Percentiles rank a stretch among this genome's conserved stretches.
Conservation (phyloP, 1,140 invertebrate genomes). For the Drosophila melanica region DNA sequence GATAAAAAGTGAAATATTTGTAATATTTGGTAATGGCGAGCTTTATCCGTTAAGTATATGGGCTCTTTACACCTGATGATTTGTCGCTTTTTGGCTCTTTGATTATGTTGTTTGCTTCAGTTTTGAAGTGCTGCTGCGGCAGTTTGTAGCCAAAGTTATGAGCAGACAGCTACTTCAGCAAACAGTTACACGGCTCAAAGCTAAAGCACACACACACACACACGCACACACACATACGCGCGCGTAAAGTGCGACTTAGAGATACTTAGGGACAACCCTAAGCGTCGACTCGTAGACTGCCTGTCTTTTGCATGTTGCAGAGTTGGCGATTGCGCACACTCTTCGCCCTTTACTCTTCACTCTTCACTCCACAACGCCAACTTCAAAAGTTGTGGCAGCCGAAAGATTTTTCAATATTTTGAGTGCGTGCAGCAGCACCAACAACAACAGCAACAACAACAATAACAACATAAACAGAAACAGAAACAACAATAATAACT, state of each 20-base stretch:
- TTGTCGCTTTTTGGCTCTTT: conserved; percentile 49
- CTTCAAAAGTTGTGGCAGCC: conserved; percentile 61
- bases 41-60: conserved; percentile 34
- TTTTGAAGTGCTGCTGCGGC: conserved; percentile 57
- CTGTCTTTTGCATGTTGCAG: conserved; percentile 65
- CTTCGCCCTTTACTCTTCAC: conserved; percentile 53
- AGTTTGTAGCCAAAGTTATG: conserved; percentile 37
- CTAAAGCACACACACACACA: conserved; percentile 34
- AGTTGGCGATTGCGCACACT: conserved; percentile 23
- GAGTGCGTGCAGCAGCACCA: conserved; percentile 64
- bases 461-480: conserved; percentile 25
- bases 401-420: conserved; percentile 64
- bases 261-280: conserved; percentile 66
- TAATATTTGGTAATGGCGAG: neutral
- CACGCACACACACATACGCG: conserved; percentile 21
- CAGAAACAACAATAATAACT: conserved; percentile 44
- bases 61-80: conserved; percentile 62
- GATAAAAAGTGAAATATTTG: too few species aligned
- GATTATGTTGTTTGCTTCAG: conserved; percentile 78
- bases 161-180: conserved; percentile 64
- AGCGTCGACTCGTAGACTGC: conserved; percentile 65
- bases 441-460: conserved; percentile 38
- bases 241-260: conserved; percentile 9
- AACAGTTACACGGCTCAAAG: conserved; percentile 53
- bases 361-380: conserved; percentile 55